phyloP scores from a whole-genome alignment of 2,888 invertebrate genomes.

The Drosophila lacicola region DNA sequence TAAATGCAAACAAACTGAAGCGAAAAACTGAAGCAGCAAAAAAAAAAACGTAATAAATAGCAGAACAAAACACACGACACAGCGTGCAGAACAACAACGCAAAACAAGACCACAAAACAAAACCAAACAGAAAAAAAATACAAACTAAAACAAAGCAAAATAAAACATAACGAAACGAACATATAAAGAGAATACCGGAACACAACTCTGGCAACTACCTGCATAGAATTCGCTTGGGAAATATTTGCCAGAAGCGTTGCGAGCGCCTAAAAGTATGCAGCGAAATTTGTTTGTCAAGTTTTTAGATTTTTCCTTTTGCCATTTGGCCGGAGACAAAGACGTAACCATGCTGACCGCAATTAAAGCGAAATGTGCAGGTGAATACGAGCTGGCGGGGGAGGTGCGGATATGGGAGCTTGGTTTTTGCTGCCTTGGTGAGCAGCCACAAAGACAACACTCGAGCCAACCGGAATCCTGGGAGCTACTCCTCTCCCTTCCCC shows the following conservation, averaged over 20 bases:
- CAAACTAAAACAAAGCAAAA: conserved; percentile 6
- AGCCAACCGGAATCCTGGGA: conserved; percentile 13
- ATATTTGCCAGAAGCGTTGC: conserved; percentile 29
- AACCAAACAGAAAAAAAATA: conserved; percentile 9
- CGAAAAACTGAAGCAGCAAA: conserved; percentile 32
- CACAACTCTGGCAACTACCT: conserved; percentile 24
- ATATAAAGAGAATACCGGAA: conserved; percentile 26
- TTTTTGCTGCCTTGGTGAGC: conserved; percentile 54
- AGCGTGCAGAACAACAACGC: conserved; percentile 43
- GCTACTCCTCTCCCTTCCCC: neutral
- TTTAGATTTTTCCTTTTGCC: conserved; percentile 43
- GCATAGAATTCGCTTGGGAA: conserved; percentile 46
- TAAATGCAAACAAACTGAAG: conserved; percentile 50
- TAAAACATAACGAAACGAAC: conserved; percentile 14
- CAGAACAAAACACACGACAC: conserved; percentile 27
- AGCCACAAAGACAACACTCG: conserved; percentile 42
- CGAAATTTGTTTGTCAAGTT: conserved; percentile 45
- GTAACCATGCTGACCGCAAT: conserved; percentile 73
- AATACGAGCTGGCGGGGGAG: conserved; percentile 6
- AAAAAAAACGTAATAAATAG: conserved; percentile 10
- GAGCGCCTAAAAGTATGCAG: conserved; percentile 64
- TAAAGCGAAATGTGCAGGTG: conserved; percentile 63
- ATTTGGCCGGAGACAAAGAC: conserved; percentile 59
- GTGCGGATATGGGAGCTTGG: conserved; percentile 28
- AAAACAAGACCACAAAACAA: conserved; percentile 44